phyloP scores from a whole-genome alignment of 2,797 vertebrate genomes.

The Sparus aurata region DNA sequence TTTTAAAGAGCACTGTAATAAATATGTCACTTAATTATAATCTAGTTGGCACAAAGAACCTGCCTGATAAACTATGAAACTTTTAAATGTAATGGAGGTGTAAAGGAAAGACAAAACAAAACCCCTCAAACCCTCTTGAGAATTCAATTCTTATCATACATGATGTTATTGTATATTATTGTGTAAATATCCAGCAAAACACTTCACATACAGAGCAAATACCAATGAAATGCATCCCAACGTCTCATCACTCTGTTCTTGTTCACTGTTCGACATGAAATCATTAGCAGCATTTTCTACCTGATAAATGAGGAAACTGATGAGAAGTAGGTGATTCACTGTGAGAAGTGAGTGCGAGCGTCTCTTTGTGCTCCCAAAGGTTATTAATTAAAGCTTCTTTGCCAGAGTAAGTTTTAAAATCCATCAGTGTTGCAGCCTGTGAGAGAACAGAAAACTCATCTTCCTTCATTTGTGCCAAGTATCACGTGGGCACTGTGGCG shows the following conservation, averaged over 20 bases:
- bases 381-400: slow-evolving; percentile 15
- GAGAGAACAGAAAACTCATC: slow-evolving; percentile 16
- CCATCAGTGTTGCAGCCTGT: slow-evolving; percentile 22
- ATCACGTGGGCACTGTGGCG: too few species aligned
- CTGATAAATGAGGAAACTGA: slow-evolving; percentile 1
- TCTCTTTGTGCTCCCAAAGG: neutral
- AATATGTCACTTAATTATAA: neutral
- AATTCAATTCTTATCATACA: neutral
- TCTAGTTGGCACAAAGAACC: neutral
- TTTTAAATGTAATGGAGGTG: neutral
- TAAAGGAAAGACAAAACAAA: neutral
- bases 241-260: neutral
- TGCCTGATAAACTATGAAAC: neutral
- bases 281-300: neutral
- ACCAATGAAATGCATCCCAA: neutral
- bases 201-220: neutral
- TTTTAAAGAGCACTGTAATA: neutral
- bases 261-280: neutral
- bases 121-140: neutral
- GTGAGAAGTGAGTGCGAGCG: slow-evolving; percentile 15
- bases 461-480: neutral
- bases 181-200: neutral
- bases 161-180: neutral
- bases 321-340: slow-evolving; percentile 10
- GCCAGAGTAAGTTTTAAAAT: slow-evolving; percentile 39